A percentile compares a stretch with the other conserved stretches of the same genome.
Evolutionary conservation across 2,113 vertebrate species (phyloP).

Genomic region (Pongo pygmaeus): DNA sequence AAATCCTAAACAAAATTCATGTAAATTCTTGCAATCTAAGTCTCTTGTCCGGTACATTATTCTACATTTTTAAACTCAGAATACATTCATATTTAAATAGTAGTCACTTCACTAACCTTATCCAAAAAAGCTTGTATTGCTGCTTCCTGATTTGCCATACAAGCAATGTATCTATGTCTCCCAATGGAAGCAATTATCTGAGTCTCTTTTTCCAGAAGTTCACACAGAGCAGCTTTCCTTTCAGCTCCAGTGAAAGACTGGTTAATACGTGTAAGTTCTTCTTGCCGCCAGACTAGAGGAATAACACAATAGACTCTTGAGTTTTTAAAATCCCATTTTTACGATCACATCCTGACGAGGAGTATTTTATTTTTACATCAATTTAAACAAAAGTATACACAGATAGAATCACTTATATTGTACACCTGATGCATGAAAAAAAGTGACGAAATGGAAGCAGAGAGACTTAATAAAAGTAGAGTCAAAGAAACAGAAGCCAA

Average conservation of each 20-base stretch:
- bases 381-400: constrained; percentile 34
- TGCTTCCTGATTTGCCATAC: constrained; percentile 81
- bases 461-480: neutral
- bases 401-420: neutral
- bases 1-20: constrained; percentile 44
- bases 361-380: constrained; percentile 15
- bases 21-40: constrained; percentile 39
- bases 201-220: constrained; percentile 91
- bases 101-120: constrained; percentile 88
- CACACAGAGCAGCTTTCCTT: constrained; percentile 91
- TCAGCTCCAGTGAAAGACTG: constrained; percentile 85
- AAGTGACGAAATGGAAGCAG: neutral
- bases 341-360: constrained; percentile 28
- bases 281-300: constrained; percentile 89
- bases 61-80: constrained; percentile 32
- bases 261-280: constrained; percentile 87
- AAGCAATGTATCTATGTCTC: constrained; percentile 82
- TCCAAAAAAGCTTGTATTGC: constrained; percentile 84
- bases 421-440: neutral
- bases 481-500: neutral
- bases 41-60: constrained; percentile 39
- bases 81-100: constrained; percentile 44
- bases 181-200: constrained; percentile 90
- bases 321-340: constrained; percentile 46
- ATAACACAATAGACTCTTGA: constrained; percentile 41